Percentiles rank a stretch among this genome's conserved stretches.
phyloP scores from a whole-genome alignment of 2,888 invertebrate species.

The Drosophila merina region DNA sequence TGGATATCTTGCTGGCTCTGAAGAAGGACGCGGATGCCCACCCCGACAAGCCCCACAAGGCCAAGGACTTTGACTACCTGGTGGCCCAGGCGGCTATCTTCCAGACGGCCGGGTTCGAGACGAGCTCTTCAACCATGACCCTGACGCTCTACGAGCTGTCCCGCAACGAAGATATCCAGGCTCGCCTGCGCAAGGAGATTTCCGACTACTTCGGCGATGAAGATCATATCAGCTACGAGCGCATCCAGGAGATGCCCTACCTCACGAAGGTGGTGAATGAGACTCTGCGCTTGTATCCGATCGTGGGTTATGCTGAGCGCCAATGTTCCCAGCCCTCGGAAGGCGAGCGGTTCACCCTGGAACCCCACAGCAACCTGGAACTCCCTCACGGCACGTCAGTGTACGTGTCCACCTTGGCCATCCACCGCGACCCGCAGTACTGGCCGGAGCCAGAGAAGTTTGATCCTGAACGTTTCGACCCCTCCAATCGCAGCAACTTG shows the following conservation, averaged over 20 bases:
- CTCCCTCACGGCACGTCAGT: conserved; percentile 71
- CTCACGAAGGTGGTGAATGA: conserved; percentile 82
- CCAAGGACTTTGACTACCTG: conserved; percentile 58
- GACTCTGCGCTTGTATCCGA: conserved; percentile 77
- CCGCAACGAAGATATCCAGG: conserved; percentile 81
- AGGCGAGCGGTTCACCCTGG: conserved; percentile 65
- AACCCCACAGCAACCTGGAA: conserved; percentile 63
- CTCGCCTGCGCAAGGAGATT: conserved; percentile 83
- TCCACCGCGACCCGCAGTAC: conserved; percentile 76
- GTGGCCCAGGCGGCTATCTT: conserved; percentile 81
- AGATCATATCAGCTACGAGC: conserved; percentile 81
- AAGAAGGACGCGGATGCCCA: conserved; percentile 57
- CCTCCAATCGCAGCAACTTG: conserved; percentile 61
- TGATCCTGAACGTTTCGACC: conserved; percentile 74
- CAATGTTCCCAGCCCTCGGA: conserved; percentile 55
- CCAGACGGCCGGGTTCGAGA: conserved; percentile 82
- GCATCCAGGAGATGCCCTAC: conserved; percentile 83
- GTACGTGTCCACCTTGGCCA: conserved; percentile 63
- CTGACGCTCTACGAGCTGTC: conserved; percentile 83
- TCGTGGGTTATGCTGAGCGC: conserved; percentile 65
- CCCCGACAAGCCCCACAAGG: conserved; percentile 23
- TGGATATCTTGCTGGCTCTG: conserved; percentile 84
- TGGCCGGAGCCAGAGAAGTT: conserved; percentile 73
- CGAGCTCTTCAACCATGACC: conserved; percentile 82
- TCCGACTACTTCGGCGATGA: conserved; percentile 54